These are phyloP conservation scores for Pollimyrus isidori DNA, from an alignment of 2,113 vertebrate genomes.

Conservation along the genomic window DNA sequence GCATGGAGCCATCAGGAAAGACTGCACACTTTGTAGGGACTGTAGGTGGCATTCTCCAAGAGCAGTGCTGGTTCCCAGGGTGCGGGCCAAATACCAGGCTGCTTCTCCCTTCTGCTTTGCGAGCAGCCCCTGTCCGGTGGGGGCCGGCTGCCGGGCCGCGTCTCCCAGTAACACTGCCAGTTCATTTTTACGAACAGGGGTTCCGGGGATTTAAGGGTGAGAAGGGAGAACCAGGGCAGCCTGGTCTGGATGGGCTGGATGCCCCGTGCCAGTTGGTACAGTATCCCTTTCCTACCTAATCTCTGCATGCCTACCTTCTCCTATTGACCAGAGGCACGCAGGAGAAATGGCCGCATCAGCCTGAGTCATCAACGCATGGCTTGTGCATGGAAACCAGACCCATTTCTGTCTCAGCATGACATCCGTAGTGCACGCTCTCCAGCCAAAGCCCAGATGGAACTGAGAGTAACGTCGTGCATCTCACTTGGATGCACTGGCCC, in stretches of 20 bases:
- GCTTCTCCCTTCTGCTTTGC: constrained; percentile 58
- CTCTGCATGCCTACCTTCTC: constrained; percentile 72
- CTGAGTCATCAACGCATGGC: constrained; percentile 49
- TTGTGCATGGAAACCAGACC: constrained; percentile 55
- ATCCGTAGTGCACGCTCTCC: constrained; percentile 24
- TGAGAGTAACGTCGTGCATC: not conserved
- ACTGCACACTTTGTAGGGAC: not conserved
- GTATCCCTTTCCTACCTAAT: constrained; percentile 92
- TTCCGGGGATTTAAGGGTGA: constrained; percentile 99
- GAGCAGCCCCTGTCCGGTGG: constrained; percentile 44
- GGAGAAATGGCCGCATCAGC: constrained; percentile 50
- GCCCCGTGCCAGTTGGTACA: constrained; percentile 99
- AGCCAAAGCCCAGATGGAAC: not conserved
- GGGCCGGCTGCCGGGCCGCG: constrained; percentile 44
- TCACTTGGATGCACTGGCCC: not conserved
- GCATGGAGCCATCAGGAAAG: not conserved
- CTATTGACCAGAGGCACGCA: constrained; percentile 41
- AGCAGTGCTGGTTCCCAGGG: not conserved
- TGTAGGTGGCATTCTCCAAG: not conserved
- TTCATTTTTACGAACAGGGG: constrained; percentile 99
- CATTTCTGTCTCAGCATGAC: not conserved
- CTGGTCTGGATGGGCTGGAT: constrained; percentile 99
- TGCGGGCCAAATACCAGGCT: constrained; percentile 42
- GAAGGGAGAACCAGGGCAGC: constrained; percentile 99
- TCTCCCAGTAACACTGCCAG: constrained; percentile 86